Evolutionary conservation across 2,888 invertebrate species (phyloP).

Genomic region (Trichogramma dendrolimi): DNA sequence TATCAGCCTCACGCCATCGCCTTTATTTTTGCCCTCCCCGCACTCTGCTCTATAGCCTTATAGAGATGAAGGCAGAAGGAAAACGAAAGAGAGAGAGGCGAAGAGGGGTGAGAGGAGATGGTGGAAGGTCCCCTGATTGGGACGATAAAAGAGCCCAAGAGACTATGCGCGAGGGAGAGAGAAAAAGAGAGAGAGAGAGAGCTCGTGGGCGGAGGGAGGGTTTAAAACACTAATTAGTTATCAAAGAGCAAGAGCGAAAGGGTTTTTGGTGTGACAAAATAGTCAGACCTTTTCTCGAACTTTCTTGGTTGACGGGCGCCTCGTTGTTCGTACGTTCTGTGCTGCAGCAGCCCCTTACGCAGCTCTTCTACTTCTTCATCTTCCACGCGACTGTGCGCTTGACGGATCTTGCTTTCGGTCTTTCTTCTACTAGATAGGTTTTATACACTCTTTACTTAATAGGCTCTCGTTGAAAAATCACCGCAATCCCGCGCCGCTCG

Average conservation of each 20-base stretch:
- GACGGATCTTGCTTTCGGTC: slow-evolving; percentile 1
- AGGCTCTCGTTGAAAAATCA: too few relatives aligned
- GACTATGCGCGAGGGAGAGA: slow-evolving; percentile 11
- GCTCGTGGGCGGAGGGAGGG: slow-evolving; percentile 37
- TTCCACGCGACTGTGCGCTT: slow-evolving; percentile 5
- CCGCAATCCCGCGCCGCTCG: neutral
- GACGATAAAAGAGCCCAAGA: slow-evolving; percentile 42
- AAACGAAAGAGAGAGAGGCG: slow-evolving; percentile 26
- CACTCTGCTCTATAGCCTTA: slow-evolving; percentile 20
- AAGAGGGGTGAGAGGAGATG: slow-evolving; percentile 17
- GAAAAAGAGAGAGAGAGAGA: slow-evolving; percentile 7
- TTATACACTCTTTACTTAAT: slow-evolving; percentile 6
- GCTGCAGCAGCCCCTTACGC: neutral
- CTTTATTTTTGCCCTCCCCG: slow-evolving; percentile 22
- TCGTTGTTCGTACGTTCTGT: too few relatives aligned
- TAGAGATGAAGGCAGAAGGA: slow-evolving; percentile 29
- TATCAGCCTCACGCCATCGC: slow-evolving; percentile 21
- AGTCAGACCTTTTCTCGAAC: slow-evolving; percentile 25
- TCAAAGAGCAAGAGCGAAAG: slow-evolving; percentile 56
- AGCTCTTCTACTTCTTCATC: slow-evolving; percentile 22
- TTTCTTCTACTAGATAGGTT: slow-evolving; percentile 6
- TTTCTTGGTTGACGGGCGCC: neutral
- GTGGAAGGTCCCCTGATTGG: slow-evolving; percentile 45
- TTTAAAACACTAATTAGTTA: slow-evolving; percentile 61
- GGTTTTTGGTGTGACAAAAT: slow-evolving; percentile 52